Evolutionary conservation across 64 coral and sea anemone genomes (phyloP).

Genomic region (Stichodactyla helianthus): DNA sequence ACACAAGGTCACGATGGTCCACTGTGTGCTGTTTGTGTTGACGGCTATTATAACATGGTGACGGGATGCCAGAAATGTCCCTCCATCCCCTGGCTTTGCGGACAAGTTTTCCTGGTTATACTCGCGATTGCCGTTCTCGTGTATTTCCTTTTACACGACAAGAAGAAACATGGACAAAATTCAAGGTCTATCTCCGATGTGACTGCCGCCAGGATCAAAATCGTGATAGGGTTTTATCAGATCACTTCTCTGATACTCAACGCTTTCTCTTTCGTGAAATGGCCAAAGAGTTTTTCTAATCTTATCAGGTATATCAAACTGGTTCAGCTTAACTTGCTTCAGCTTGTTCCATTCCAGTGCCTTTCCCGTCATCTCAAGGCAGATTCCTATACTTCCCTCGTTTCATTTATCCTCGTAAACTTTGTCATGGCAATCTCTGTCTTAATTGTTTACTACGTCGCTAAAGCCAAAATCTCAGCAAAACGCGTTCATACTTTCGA

Average conservation of each 20-base stretch:
- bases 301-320: conserved; percentile 47
- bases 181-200: conserved; percentile 23
- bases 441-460: conserved; percentile 32
- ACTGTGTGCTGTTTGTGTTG: conserved; percentile 32
- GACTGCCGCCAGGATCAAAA: conserved; percentile 39
- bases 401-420: background rate
- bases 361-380: conserved; percentile 18
- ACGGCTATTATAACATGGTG: conserved; percentile 25
- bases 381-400: conserved; percentile 12
- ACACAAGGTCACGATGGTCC: conserved; percentile 35
- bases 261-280: conserved; percentile 14
- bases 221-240: conserved; percentile 67
- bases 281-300: conserved; percentile 26
- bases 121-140: background rate
- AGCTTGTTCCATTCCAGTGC: conserved; percentile 47
- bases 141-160: background rate
- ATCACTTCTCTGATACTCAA: conserved; percentile 31
- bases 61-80: conserved; percentile 30
- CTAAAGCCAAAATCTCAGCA: conserved; percentile 6
- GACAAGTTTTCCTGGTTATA: background rate
- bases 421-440: conserved; percentile 15
- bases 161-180: background rate
- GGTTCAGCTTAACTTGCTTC: conserved; percentile 40
- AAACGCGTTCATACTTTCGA: background rate
- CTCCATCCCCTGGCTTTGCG: conserved; percentile 4